Evolutionary conservation across 2,888 invertebrate genomes (phyloP).

Genomic region (Andrena bucephala): DNA sequence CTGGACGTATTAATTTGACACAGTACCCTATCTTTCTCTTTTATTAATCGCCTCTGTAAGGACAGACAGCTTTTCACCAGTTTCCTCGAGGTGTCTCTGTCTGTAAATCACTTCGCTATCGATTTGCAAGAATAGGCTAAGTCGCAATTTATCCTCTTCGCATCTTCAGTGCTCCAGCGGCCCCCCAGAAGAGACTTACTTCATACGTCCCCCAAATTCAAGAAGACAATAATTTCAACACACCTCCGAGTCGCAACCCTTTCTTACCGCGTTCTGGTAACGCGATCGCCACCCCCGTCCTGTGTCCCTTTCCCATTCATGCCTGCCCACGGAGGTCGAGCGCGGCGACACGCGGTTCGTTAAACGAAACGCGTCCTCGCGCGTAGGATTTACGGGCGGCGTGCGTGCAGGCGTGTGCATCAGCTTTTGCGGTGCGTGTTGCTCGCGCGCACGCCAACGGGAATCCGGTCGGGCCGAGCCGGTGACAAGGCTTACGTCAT

Average conservation of each 20-base stretch:
- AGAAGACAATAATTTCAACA: too few relatives aligned
- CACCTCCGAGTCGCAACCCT: not conserved
- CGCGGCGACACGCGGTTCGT: slow-evolving; percentile 49
- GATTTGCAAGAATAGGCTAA: not conserved
- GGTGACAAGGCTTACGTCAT: slow-evolving; percentile 63
- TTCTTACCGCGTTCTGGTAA: slow-evolving; percentile 7
- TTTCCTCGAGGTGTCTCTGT: not conserved
- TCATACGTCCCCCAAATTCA: too few relatives aligned
- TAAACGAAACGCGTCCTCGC: slow-evolving; percentile 36
- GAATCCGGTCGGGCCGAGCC: slow-evolving; percentile 35
- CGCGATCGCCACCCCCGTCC: slow-evolving; percentile 15
- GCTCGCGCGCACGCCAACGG: slow-evolving; percentile 27
- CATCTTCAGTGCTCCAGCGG: too few relatives aligned
- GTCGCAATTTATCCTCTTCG: too few relatives aligned
- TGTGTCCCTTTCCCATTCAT: slow-evolving; percentile 27
- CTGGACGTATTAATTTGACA: slow-evolving; percentile 18
- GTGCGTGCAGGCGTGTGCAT: not conserved
- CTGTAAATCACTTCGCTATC: not conserved
- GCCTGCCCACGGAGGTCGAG: slow-evolving; percentile 14
- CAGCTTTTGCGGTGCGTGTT: slow-evolving; percentile 17
- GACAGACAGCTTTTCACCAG: not conserved
- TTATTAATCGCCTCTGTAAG: not conserved
- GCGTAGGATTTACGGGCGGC: slow-evolving; percentile 25
- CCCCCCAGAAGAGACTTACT: too few relatives aligned
- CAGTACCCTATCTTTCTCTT: not conserved